phyloP scores from a whole-genome alignment of 2,888 invertebrate genomes.

The Cantharis rustica region DNA sequence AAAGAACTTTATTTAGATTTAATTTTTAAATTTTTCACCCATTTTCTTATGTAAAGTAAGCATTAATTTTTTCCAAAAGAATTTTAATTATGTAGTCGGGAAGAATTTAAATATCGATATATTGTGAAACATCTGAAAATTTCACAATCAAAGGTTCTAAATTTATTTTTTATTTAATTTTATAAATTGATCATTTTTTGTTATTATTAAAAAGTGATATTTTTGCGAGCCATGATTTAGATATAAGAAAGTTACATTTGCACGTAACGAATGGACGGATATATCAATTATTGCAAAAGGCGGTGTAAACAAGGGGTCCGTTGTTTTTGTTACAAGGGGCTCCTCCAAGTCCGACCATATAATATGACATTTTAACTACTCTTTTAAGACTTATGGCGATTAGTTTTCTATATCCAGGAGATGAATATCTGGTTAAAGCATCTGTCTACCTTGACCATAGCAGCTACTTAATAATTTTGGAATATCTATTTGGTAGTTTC shows the following conservation, averaged over 20 bases:
- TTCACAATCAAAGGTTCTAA: background rate
- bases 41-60: background rate
- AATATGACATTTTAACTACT: background rate
- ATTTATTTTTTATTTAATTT: background rate
- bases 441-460: background rate
- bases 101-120: background rate
- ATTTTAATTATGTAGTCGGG: background rate
- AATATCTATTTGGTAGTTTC: background rate
- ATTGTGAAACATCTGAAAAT: background rate
- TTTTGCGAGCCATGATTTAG: background rate
- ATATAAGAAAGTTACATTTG: background rate
- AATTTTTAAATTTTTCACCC: background rate
- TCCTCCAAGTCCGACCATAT: background rate
- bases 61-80: background rate
- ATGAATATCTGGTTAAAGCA: background rate
- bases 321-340: background rate
- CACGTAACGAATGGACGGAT: background rate
- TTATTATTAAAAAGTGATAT: background rate
- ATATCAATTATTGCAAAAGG: background rate
- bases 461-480: background rate
- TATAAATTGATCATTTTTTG: background rate
- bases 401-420: background rate
- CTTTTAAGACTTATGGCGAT: background rate
- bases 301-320: background rate
- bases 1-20: background rate